A percentile compares a stretch with the other conserved stretches of the same genome.
phyloP scores from a whole-genome alignment of 2,113 vertebrate genomes.

The Tricholaema leucomelas region DNA sequence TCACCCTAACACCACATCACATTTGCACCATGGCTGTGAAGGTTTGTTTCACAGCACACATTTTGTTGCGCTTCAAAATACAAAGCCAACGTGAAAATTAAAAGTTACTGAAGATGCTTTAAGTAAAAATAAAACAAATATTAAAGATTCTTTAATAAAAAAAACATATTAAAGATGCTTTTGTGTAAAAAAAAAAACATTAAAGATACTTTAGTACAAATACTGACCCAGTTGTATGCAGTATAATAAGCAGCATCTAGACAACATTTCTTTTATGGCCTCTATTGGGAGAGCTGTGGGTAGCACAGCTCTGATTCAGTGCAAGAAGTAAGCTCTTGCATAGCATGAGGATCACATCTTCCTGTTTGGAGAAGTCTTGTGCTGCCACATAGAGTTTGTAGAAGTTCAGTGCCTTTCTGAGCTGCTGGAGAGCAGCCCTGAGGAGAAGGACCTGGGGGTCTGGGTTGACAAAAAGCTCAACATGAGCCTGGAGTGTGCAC shows the following conservation, averaged over 20 bases:
- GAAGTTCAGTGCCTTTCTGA: slow-evolving; percentile 14
- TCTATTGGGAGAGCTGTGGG: background rate
- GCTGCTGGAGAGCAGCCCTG: too few relatives aligned
- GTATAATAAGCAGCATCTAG: background rate
- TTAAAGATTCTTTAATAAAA: too few relatives aligned
- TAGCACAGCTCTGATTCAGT: background rate
- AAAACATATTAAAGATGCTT: too few relatives aligned
- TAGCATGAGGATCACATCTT: background rate
- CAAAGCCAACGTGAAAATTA: background rate
- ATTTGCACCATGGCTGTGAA: background rate
- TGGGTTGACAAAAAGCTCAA: too few relatives aligned
- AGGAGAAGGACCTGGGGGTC: too few relatives aligned
- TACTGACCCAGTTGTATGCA: background rate
- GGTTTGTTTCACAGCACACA: background rate
- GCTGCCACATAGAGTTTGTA: background rate
- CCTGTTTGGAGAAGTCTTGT: background rate
- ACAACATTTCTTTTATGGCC: background rate
- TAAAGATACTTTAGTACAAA: background rate
- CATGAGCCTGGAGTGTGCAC: too few relatives aligned
- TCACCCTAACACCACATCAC: background rate
- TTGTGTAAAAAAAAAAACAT: too few relatives aligned
- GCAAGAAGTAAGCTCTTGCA: background rate
- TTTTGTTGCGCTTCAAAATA: background rate
- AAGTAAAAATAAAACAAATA: background rate
- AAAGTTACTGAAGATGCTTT: too few relatives aligned